Evolutionary conservation across 2,888 invertebrate species (phyloP).

Genomic region (Ceratothoa steindachneri): DNA sequence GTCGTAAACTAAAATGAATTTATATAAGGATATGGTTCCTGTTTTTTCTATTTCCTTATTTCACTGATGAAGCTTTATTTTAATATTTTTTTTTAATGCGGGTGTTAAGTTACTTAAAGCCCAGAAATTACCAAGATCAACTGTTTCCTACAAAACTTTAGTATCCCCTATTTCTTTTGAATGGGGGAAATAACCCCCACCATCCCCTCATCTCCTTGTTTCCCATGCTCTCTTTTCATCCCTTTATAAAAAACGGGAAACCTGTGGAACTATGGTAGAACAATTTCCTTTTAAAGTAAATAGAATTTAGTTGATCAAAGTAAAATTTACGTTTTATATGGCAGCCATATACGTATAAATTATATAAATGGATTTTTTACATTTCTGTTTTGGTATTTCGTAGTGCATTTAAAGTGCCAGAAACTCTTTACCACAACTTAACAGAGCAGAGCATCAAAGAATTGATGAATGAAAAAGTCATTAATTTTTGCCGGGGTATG

Average conservation of each 20-base stretch:
- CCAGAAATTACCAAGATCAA: not conserved
- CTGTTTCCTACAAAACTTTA: not conserved
- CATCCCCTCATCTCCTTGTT: not conserved
- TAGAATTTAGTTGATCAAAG: not conserved
- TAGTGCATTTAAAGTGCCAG: not conserved
- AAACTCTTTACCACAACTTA: not conserved
- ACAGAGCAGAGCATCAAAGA: too few relatives aligned
- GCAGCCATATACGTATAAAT: too few relatives aligned
- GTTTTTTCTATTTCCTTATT: not conserved
- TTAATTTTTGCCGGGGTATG: too few relatives aligned
- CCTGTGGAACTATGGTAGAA: not conserved
- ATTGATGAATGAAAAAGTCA: too few relatives aligned
- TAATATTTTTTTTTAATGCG: not conserved
- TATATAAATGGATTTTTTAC: not conserved
- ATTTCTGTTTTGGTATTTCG: not conserved
- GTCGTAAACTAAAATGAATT: slow-evolving; percentile 3
- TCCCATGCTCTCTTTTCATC: slow-evolving; percentile 11
- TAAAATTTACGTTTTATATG: too few relatives aligned
- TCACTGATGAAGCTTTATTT: not conserved
- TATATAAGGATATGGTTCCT: not conserved
- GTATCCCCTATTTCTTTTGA: slow-evolving; percentile 1
- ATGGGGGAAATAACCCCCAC: not conserved
- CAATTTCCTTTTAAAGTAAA: not conserved
- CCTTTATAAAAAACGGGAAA: not conserved
- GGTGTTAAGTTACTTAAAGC: not conserved